Base-by-base conservation (phyloP, 2,113 vertebrate species). In the Heloderma charlesbogerti region DNA sequence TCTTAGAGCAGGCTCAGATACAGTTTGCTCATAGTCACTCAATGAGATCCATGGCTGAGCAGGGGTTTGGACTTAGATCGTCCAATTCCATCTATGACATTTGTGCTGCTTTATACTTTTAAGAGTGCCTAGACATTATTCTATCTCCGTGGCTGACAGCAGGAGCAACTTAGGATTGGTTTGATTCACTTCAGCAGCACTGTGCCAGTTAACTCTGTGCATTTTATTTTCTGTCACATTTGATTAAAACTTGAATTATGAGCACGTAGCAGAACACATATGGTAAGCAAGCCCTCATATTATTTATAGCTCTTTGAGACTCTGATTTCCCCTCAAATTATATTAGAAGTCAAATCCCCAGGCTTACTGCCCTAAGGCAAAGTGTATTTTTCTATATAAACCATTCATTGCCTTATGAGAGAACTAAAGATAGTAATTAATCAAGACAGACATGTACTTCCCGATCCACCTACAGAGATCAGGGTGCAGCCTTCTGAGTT, bases 231-330 rank as follows among this genome's bases (percentile, higher is more conserved):
- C 77, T 54, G 63, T 88, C 77, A 88, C 45, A 54, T 88, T 69
- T 81, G 87, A 88, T 88, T 88, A 88, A 88, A 81, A 88, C 43
- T 54, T 34, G 63, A 71, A 69, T 88, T 88, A 69, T 71, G 77
- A 88, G 77, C 77, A 81, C 63, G 72, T 34, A 86, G 63, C 43
- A 86, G 45, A 86, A 86, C 34, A n/a, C 84, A 88, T 88, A 88
- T 88, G 77, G 74, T 88, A 88, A 88, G 63, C 87, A 88, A 69
- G 60, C 77, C 63, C 45, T 81, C 43, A 51, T 71, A 69, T 88
- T 88, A 88, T 88, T 88, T 88, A 88, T 81, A 88, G 87, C 57
- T 81, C 63, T 51, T 54, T 81, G 43, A 69, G 87, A 34, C 66
- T 69, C 43, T 69, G 69, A 69, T 48, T 88, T 69, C n/a, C 25